Evolutionary conservation across 2,888 invertebrate genomes (phyloP), one percentile per base, ranked within the genome.

Genomic region (Salticus scenicus): DNA sequence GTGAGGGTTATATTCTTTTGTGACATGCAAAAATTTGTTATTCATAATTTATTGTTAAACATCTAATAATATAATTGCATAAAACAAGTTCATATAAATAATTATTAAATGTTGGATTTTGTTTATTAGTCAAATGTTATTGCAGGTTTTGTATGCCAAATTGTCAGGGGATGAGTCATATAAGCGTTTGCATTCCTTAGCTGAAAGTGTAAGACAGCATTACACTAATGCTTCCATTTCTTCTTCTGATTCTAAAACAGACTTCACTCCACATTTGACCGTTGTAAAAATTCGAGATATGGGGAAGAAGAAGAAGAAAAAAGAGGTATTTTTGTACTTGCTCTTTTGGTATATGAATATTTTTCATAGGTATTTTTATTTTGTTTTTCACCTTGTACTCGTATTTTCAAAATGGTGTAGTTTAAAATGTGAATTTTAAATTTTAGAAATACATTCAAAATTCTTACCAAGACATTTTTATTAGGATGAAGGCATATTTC

Each of bases 81-180:
- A n/a, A n/a, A n/a, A n/a, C n/a, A n/a, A n/a, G n/a, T 37, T 8
- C 12, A 37, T 37, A 37, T 37, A 37, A 37, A 12, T 37, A 37
- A 12, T 8, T 17, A 47, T 47, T 17, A 47, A 14, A 17, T 17
- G 7, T 17, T 14, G 2, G n/a, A 8, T 8, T 17, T 47, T 47
- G 14, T 47, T 47, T 47, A 14, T 14, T 10, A 17, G 17, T 47
- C 17, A 47, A 17, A 17, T 7, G n/a, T 17, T 5, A 17, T 17
- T 47, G 0, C 28, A 83, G 83, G 83, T 83, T 57, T 66, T 83
- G 14, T 83, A 47, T 77, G 83, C 72, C 12, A 83, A 83, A 67
- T 47, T 77, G 20, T 30, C 31, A 20, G 31, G 66, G 28, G 33
- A 83, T 57, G 57, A 72, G 31, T 47, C 72, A 5, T 72, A n/a